A percentile compares a stretch with the other conserved stretches of the same genome.
Evolutionary conservation across 2,888 invertebrate genomes (phyloP).

Genomic region (Octodonta nipae): DNA sequence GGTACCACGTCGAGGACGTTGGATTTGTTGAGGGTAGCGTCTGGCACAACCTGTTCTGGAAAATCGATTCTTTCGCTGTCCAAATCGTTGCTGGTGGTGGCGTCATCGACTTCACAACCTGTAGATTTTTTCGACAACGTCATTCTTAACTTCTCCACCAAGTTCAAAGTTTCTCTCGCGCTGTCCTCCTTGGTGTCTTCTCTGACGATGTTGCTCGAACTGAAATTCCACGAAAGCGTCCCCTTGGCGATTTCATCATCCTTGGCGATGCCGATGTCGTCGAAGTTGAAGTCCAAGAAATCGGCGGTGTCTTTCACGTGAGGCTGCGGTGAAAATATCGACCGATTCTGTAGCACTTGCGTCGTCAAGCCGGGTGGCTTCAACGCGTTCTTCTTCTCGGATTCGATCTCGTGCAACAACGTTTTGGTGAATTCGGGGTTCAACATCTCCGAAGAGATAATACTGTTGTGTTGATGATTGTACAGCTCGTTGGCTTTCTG

Average conservation of each 20-base stretch:
- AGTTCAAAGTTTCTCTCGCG: constrained; percentile 67
- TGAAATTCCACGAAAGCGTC: constrained; percentile 48
- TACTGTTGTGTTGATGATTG: constrained; percentile 9
- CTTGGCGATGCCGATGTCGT: constrained; percentile 48
- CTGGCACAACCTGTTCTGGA: constrained; percentile 29
- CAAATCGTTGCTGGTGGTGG: constrained; percentile 30
- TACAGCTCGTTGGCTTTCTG: constrained; percentile 19
- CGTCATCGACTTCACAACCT: constrained; percentile 30
- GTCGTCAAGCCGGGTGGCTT: constrained; percentile 14
- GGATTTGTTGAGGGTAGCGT: constrained; percentile 7
- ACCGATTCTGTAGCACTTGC: constrained; percentile 40
- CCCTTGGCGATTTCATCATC: constrained; percentile 47
- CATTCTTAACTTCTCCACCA: constrained; percentile 71
- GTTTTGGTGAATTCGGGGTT: constrained; percentile 14
- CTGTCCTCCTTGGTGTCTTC: constrained; percentile 73
- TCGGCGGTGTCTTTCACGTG: constrained; percentile 46
- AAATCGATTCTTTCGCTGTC: constrained; percentile 29
- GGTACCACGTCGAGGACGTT: not conserved
- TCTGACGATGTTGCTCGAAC: constrained; percentile 50
- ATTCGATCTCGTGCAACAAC: constrained; percentile 15
- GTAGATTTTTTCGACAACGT: constrained; percentile 54
- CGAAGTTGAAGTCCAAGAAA: constrained; percentile 43
- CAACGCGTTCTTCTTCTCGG: constrained; percentile 18
- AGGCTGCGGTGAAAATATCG: constrained; percentile 60
- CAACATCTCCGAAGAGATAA: constrained; percentile 11